phyloP scores from a whole-genome alignment of 1,140 invertebrate species.

The Augochlora pura region DNA sequence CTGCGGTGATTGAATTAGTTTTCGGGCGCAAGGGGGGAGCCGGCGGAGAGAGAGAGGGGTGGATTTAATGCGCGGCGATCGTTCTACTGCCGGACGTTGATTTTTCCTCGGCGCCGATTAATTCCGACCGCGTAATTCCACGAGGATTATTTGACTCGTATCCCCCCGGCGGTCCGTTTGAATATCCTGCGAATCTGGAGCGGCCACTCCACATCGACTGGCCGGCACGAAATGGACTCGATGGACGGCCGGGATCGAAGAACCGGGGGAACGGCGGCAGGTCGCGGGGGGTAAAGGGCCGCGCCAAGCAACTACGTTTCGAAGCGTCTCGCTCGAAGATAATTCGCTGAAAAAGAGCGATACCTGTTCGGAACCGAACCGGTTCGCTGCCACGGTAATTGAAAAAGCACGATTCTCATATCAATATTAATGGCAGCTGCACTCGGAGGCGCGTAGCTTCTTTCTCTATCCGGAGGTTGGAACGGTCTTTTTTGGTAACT shows the following conservation, averaged over 20 bases:
- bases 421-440: background rate
- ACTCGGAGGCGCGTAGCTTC: background rate
- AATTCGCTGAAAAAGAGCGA: background rate
- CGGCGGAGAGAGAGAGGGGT: no score
- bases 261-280: background rate
- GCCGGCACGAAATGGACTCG: background rate
- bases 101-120: background rate
- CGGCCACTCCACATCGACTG: background rate
- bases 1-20: background rate
- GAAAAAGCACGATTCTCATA: background rate
- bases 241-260: background rate
- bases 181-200: background rate
- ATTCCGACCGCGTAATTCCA: constrained; percentile 2
- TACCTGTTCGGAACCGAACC: background rate
- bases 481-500: no score
- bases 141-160: background rate
- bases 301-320: background rate
- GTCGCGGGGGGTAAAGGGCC: no score
- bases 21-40: background rate
- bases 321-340: background rate
- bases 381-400: background rate
- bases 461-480: no score
- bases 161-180: background rate
- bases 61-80: background rate
- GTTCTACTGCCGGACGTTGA: background rate